Conservation (phyloP, 2,888 invertebrate genomes). For the Drosophila siamana region DNA sequence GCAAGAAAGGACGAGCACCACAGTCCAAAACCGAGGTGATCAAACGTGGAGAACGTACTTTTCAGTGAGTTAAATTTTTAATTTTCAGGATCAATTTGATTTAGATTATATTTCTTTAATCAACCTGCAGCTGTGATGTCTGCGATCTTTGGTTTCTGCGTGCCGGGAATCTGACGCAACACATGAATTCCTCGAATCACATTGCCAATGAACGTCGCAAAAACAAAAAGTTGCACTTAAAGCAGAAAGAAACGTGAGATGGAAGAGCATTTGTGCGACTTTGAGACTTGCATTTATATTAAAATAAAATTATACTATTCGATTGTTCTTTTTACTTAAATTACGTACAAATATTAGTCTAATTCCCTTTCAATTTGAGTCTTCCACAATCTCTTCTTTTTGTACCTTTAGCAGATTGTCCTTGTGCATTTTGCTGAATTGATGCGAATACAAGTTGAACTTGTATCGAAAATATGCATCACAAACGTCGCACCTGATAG, state of each 20-base stretch:
- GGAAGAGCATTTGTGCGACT: not conserved
- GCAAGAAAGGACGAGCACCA: conserved; percentile 68
- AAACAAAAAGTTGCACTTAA: conserved; percentile 37
- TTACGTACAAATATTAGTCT: conserved; percentile 3
- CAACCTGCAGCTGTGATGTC: conserved; percentile 50
- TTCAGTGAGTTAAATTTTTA: conserved; percentile 54
- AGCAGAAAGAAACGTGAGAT: conserved; percentile 13
- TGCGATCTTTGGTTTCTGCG: conserved; percentile 72
- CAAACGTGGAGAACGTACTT: conserved; percentile 73
- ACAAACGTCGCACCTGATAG: conserved; percentile 67
- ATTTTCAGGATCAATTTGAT: not conserved
- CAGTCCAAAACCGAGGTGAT: conserved; percentile 70
- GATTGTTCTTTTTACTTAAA: conserved; percentile 3
- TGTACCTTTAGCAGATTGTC: conserved; percentile 54
- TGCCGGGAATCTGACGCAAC: conserved; percentile 66
- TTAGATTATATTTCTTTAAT: not conserved
- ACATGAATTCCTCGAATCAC: conserved; percentile 64
- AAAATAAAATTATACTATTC: not conserved
- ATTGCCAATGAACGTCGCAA: conserved; percentile 59
- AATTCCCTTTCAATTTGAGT: conserved; percentile 14
- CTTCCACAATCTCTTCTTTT: conserved; percentile 11
- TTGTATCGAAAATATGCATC: conserved; percentile 65
- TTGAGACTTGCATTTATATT: conserved; percentile 25
- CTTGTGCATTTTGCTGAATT: conserved; percentile 67
- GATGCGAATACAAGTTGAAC: conserved; percentile 60